These are phyloP conservation scores for Galleria mellonella DNA, from an alignment of 1,140 invertebrate genomes.

Conservation along the genomic window DNA sequence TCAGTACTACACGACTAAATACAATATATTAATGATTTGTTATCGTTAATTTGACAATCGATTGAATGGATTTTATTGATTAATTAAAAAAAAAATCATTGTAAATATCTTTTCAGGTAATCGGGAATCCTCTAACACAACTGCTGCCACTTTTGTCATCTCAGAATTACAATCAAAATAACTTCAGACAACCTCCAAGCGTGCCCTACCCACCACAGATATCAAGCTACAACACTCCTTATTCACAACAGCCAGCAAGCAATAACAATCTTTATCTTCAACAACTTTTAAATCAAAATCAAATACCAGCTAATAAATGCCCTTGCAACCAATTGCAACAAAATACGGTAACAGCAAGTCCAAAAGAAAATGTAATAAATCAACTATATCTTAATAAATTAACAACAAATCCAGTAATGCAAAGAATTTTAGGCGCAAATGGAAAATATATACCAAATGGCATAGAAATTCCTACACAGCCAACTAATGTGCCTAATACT, in stretches of 20 bases:
- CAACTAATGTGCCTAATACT: conserved; percentile 2
- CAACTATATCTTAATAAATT: conserved; percentile 21
- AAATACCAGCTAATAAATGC: not conserved
- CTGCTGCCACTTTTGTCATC: conserved; percentile 13
- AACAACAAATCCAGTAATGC: conserved; percentile 14
- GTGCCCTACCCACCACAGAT: not conserved
- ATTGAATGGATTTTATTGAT: not conserved
- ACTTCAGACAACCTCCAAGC: conserved; percentile 7
- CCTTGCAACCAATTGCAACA: not conserved
- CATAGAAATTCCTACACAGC: conserved; percentile 10
- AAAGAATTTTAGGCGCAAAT: conserved; percentile 14
- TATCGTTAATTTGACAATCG: no score
- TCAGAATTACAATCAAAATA: conserved; percentile 12
- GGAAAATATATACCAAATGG: conserved; percentile 16
- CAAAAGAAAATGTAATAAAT: conserved; percentile 6
- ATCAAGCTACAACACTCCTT: conserved; percentile 9
- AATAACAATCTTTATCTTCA: conserved; percentile 15
- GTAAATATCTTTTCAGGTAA: conserved; percentile 19
- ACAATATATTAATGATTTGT: no score
- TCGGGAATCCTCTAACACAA: conserved; percentile 20
- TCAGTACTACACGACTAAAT: no score
- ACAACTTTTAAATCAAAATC: conserved; percentile 15
- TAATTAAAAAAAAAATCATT: not conserved
- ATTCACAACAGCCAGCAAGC: conserved; percentile 9
- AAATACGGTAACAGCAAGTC: not conserved